Percentiles rank a stretch among this genome's conserved stretches.
Conservation (phyloP, 2,113 vertebrate genomes). For the Monarcha castaneiventris region DNA sequence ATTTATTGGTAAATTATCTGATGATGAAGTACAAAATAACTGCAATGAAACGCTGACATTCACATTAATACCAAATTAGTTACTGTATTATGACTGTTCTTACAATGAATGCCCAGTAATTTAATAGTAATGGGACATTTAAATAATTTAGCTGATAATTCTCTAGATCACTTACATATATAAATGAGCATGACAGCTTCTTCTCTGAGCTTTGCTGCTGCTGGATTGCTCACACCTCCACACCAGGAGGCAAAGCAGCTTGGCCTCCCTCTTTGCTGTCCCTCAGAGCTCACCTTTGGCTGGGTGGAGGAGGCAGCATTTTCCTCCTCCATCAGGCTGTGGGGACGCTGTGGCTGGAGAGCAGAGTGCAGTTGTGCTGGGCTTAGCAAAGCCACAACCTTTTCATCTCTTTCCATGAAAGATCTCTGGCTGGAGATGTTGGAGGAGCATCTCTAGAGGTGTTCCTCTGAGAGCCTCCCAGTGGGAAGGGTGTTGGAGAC, state of each 20-base stretch:
- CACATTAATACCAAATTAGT: conserved; percentile 67
- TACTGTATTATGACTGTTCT: conserved; percentile 70
- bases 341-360: background rate
- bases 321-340: background rate
- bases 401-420: rapidly evolving
- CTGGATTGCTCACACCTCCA: background rate
- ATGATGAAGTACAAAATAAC: conserved; percentile 72
- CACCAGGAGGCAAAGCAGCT: background rate
- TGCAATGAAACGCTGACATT: conserved; percentile 68
- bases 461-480: background rate
- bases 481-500: background rate
- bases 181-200: conserved; percentile 51
- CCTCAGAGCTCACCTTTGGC: background rate
- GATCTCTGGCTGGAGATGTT: background rate
- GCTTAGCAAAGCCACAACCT: background rate
- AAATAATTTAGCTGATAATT: conserved; percentile 67
- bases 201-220: conserved; percentile 3
- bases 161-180: conserved; percentile 54
- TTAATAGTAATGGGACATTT: conserved; percentile 68
- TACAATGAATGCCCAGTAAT: conserved; percentile 70
- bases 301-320: background rate
- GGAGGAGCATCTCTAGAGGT: background rate
- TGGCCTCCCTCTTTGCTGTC: background rate
- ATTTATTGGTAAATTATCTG: conserved; percentile 74
- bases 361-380: background rate